phyloP scores from a whole-genome alignment of 2,888 invertebrate species.

The Platynereis dumerilii region DNA sequence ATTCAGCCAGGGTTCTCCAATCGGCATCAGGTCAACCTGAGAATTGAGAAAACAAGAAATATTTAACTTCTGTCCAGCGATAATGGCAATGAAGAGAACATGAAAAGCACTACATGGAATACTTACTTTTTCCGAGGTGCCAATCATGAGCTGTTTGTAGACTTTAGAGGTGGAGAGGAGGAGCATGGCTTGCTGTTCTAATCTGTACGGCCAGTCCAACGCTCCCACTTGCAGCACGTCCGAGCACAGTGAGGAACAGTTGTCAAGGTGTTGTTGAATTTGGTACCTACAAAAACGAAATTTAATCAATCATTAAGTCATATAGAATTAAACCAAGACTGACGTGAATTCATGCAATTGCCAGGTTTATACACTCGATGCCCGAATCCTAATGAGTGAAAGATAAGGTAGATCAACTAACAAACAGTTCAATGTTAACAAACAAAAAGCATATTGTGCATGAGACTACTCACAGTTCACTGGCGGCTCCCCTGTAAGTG shows the following conservation, averaged over 20 bases:
- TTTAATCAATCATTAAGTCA: not conserved
- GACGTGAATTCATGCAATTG: no score
- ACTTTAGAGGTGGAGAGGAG: not conserved
- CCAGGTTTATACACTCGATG: no score
- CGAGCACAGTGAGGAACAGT: conserved; percentile 39
- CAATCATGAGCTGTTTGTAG: conserved; percentile 1
- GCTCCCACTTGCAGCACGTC: conserved; percentile 50
- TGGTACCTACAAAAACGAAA: conserved; percentile 3
- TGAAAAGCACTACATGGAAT: no score
- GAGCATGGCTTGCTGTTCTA: conserved; percentile 7
- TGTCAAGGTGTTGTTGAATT: conserved; percentile 38
- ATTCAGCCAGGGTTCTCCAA: no score
- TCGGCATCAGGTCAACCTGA: no score
- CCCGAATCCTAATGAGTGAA: no score
- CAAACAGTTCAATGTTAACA: not conserved
- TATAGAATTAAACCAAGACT: no score
- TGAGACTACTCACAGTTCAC: conserved; percentile 36
- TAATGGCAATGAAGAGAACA: no score
- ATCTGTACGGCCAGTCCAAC: conserved; percentile 57
- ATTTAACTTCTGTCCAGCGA: no score
- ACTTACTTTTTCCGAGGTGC: no score
- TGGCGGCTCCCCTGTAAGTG: conserved; percentile 23
- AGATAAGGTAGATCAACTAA: no score
- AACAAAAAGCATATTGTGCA: not conserved
- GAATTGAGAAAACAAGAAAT: no score